phyloP scores from a whole-genome alignment of 1,140 invertebrate species.

The Pteromalus puparum region DNA sequence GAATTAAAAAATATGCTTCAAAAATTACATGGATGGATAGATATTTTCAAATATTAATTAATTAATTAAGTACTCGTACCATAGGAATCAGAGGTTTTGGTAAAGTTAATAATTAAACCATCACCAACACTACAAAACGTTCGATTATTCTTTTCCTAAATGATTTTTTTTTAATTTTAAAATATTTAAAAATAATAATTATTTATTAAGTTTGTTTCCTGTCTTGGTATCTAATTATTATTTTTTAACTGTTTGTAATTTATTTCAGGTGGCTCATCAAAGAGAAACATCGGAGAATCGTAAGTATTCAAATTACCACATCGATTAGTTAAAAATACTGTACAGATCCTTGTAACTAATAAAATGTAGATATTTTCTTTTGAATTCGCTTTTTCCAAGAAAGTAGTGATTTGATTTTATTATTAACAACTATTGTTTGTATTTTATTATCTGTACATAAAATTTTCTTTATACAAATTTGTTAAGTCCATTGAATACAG shows the following conservation, averaged over 20 bases:
- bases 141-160: too few species aligned
- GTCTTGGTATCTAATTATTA: neutral
- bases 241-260: constrained; percentile 45
- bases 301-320: constrained; percentile 62
- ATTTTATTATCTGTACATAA: neutral
- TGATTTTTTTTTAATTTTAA: neutral
- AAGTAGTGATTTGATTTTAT: constrained; percentile 42
- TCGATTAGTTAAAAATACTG: neutral
- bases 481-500: constrained; percentile 18
- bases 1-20: too few species aligned
- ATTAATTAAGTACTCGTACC: too few species aligned
- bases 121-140: too few species aligned
- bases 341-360: constrained; percentile 61
- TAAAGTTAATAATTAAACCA: too few species aligned
- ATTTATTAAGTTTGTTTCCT: constrained; percentile 8
- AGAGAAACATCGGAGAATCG: constrained; percentile 71
- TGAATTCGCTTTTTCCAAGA: constrained; percentile 27
- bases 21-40: too few species aligned
- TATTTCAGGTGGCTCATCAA: constrained; percentile 67
- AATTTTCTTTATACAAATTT: neutral
- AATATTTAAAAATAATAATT: constrained; percentile 12
- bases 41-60: too few species aligned
- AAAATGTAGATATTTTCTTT: constrained; percentile 50
- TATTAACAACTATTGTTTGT: constrained; percentile 31
- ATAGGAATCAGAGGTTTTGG: too few species aligned